These are phyloP conservation scores for Agrochola circellaris DNA, from an alignment of 2,888 invertebrate genomes.

Conservation along the genomic window DNA sequence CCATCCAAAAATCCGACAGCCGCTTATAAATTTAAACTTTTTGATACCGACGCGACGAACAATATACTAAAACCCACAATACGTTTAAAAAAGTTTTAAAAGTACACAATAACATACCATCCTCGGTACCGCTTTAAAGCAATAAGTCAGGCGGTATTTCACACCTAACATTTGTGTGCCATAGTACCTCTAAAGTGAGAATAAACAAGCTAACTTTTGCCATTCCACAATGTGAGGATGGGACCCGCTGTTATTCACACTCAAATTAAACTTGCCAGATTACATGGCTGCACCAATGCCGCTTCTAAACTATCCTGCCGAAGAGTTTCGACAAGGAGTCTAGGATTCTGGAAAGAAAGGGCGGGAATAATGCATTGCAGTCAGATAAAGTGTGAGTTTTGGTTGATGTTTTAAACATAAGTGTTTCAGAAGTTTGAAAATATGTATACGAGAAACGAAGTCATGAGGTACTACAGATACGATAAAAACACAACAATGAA, in stretches of 20 bases:
- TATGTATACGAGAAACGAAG: not conserved
- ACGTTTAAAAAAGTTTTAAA: constrained; percentile 63
- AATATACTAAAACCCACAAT: constrained; percentile 61
- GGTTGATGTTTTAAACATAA: constrained; percentile 5
- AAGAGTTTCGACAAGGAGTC: constrained; percentile 64
- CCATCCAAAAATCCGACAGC: constrained; percentile 47
- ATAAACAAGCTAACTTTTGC: constrained; percentile 87
- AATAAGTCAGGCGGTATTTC: constrained; percentile 77
- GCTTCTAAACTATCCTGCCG: constrained; percentile 58
- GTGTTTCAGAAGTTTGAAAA: not conserved
- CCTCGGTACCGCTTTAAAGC: constrained; percentile 62
- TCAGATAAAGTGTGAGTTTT: constrained; percentile 10
- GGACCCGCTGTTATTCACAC: constrained; percentile 75
- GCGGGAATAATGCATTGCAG: constrained; percentile 12
- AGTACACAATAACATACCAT: constrained; percentile 61
- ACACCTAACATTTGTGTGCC: constrained; percentile 80
- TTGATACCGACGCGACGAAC: constrained; percentile 43
- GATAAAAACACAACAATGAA: too few species aligned
- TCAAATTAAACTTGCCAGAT: constrained; percentile 80
- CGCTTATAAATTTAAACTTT: constrained; percentile 61
- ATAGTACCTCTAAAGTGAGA: constrained; percentile 79
- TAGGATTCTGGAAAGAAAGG: constrained; percentile 8
- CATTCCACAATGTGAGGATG: constrained; percentile 79
- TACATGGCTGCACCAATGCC: constrained; percentile 72
- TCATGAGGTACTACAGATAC: too few species aligned